A percentile compares a stretch with the other conserved stretches of the same genome.
phyloP scores from a whole-genome alignment of 2,797 vertebrate genomes.

The Platalea minor region DNA sequence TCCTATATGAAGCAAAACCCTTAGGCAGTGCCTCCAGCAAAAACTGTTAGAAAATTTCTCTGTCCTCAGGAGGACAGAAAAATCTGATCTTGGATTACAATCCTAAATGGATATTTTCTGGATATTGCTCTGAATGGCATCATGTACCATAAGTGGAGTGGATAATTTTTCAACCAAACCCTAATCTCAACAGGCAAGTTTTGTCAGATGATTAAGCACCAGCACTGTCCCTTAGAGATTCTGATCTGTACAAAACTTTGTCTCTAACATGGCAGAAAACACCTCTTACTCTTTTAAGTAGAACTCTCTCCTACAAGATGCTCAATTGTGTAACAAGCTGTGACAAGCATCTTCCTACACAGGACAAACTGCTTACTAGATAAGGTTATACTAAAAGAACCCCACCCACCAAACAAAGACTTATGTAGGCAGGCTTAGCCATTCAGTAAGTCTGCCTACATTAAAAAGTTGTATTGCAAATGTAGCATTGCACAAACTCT shows the following conservation, averaged over 20 bases:
- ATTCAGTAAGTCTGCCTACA: not conserved
- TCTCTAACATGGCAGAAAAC: not conserved
- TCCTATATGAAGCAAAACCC: not conserved
- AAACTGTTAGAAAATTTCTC: not conserved
- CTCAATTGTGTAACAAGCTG: not conserved
- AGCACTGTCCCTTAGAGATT: not conserved
- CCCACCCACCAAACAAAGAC: not conserved
- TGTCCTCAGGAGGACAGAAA: not conserved
- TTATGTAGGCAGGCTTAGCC: not conserved
- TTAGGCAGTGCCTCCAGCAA: not conserved
- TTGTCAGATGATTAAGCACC: not conserved
- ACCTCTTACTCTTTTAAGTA: not conserved
- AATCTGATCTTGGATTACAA: not conserved
- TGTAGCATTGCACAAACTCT: not conserved
- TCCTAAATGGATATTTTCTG: not conserved
- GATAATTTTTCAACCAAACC: not conserved
- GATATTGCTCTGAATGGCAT: not conserved
- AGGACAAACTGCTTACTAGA: not conserved
- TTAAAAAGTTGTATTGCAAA: not conserved
- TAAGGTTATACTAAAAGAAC: not conserved
- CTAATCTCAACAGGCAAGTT: not conserved
- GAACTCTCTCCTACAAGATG: not conserved
- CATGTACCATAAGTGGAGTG: accelerated
- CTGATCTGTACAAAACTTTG: not conserved
- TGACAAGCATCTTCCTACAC: not conserved